Base-by-base conservation (phyloP, 2,888 invertebrate genomes). In the Microchrysa polita region DNA sequence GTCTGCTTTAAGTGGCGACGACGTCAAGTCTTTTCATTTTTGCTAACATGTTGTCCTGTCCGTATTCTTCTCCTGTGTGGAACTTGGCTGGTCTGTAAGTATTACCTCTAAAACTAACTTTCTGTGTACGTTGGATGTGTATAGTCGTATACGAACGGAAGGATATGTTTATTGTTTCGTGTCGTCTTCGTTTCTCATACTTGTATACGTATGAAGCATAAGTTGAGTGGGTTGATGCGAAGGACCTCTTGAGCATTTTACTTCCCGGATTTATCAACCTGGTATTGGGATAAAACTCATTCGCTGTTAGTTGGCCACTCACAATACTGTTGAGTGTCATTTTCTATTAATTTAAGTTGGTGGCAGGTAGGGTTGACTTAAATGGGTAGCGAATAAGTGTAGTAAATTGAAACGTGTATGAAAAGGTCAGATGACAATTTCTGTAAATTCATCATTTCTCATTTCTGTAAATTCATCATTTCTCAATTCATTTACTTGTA, bases 11-110 rank as follows among this genome's bases (percentile, higher is more conserved):
- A 65, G 65, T 65, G 65, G 65, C 48, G 7, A n/a, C n/a, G 10
- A 48, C 65, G 65, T 65, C 48, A 65, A 65, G 44, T 65, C 65
- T 22, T 61, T 48, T 65, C 65, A 65, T 44, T 65, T 65, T 48
- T 65, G 22, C 48, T 12, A 34, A 34, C 27, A 44, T 65, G n/a
- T n/a, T n/a, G n/a, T n/a, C n/a, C n/a, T n/a, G 65, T 44, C 48
- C 34, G 44, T 22, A 65, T 48, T 22, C 22, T 40, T 16, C 40
- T 5, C n/a, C n/a, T n/a, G n/a, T n/a, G n/a, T n/a, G n/a, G n/a
- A n/a, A n/a, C 7, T 34, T n/a, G 27, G 18, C 44, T 9, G 44
- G 34, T 18, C 14, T 40, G 61, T 42, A 34, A 34, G 27, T 34
- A n/a, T 34, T 34, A 7, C 27, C 27, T 34, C 27, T 34, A 34